Evolutionary conservation across 2,888 invertebrate genomes (phyloP).

Genomic region (Volucella inflata): DNA sequence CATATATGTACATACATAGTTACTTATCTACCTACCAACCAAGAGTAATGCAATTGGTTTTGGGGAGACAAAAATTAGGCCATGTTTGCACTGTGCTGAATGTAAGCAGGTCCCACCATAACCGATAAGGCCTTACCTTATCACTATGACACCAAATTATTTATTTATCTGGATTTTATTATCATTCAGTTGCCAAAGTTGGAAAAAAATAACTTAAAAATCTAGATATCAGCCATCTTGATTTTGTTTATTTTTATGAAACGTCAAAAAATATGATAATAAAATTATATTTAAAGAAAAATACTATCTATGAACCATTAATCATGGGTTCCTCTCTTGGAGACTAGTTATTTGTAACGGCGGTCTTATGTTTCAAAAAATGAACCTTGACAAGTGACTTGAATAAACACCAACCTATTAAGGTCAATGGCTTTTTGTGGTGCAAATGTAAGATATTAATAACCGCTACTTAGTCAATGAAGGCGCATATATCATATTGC

Average conservation of each 20-base stretch:
- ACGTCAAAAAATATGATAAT: too few species aligned
- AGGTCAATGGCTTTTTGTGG: conserved; percentile 6
- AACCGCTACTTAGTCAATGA: not conserved
- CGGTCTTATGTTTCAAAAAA: not conserved
- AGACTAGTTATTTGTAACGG: conserved; percentile 7
- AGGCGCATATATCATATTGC: too few species aligned
- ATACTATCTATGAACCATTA: conserved; percentile 11
- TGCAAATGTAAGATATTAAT: conserved; percentile 4
- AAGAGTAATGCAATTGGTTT: too few species aligned
- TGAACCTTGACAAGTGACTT: conserved; percentile 12
- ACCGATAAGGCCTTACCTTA: conserved; percentile 44
- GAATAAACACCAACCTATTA: conserved; percentile 21
- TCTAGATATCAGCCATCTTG: too few species aligned
- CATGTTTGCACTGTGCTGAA: conserved; percentile 52
- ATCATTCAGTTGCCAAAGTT: conserved; percentile 29
- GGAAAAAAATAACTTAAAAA: not conserved
- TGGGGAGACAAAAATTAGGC: conserved; percentile 40
- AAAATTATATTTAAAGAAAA: not conserved
- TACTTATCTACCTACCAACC: too few species aligned
- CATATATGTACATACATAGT: too few species aligned
- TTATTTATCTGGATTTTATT: not conserved
- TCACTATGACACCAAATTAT: not conserved
- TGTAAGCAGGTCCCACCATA: conserved; percentile 17
- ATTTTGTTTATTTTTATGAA: too few species aligned
- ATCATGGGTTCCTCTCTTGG: conserved; percentile 22